Evolutionary conservation across 2,797 vertebrate species (phyloP).

Genomic region (Hyperoplus immaculatus): DNA sequence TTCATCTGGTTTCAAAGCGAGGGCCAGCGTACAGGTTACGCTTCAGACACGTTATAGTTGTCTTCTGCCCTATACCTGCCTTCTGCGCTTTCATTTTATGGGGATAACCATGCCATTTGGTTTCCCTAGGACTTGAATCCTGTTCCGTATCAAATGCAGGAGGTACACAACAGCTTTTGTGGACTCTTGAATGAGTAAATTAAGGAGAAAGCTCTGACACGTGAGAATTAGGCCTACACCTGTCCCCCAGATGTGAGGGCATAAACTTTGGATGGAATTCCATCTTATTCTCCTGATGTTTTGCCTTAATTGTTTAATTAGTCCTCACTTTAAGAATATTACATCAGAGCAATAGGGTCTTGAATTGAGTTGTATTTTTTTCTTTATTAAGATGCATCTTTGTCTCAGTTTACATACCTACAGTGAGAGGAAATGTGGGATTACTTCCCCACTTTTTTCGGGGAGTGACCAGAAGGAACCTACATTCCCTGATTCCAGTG

Average conservation of each 20-base stretch:
- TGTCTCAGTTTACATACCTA: conserved; percentile 10
- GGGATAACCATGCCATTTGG: conserved; percentile 37
- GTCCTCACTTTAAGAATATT: conserved; percentile 24
- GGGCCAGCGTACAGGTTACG: conserved; percentile 78
- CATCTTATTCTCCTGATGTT: conserved; percentile 51
- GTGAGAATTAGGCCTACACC: conserved; percentile 67
- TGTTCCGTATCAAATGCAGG: conserved; percentile 47
- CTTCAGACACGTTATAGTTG: conserved; percentile 80
- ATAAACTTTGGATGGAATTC: conserved; percentile 66
- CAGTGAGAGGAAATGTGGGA: conserved; percentile 7
- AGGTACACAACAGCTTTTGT: conserved; percentile 50
- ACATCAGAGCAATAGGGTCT: neutral
- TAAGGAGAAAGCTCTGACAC: conserved; percentile 69
- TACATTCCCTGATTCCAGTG: conserved; percentile 31
- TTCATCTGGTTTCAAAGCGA: conserved; percentile 86
- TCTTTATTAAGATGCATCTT: conserved; percentile 16
- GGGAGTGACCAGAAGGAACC: conserved; percentile 10
- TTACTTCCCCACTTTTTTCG: conserved; percentile 17
- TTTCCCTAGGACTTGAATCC: conserved; percentile 23
- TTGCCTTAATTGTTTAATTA: conserved; percentile 59
- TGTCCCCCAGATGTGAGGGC: conserved; percentile 80
- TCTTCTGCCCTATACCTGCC: conserved; percentile 66
- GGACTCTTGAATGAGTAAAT: conserved; percentile 68
- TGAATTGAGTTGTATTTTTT: conserved; percentile 7
- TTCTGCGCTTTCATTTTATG: conserved; percentile 54